phyloP scores from a whole-genome alignment of 2,888 invertebrate species.

The Phortica okadai region DNA sequence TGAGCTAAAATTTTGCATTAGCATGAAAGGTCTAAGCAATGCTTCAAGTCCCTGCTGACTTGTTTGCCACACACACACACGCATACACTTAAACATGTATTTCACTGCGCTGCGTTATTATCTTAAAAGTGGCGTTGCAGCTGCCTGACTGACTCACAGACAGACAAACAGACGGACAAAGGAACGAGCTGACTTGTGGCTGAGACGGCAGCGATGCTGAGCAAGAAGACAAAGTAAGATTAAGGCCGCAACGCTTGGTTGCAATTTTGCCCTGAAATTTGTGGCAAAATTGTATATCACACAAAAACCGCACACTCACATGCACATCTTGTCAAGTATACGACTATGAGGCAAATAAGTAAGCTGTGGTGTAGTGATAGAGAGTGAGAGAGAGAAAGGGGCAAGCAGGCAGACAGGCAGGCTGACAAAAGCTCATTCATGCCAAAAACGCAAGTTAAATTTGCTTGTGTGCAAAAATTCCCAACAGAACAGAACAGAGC shows the following conservation, averaged over 20 bases:
- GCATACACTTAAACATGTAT: not conserved
- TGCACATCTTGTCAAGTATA: slow-evolving; percentile 9
- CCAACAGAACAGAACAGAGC: slow-evolving; percentile 3
- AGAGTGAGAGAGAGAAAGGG: too few relatives aligned
- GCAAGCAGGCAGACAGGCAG: not conserved
- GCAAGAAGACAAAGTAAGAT: slow-evolving; percentile 17
- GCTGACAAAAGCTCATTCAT: slow-evolving; percentile 42
- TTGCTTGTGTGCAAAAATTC: slow-evolving; percentile 40
- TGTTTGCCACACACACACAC: slow-evolving; percentile 17
- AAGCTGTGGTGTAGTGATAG: too few relatives aligned
- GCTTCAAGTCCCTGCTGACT: slow-evolving; percentile 19
- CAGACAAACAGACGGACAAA: not conserved
- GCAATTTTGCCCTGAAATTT: slow-evolving; percentile 33
- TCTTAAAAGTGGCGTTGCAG: slow-evolving; percentile 22
- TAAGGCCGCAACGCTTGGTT: slow-evolving; percentile 32
- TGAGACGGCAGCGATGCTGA: not conserved
- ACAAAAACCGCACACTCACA: not conserved
- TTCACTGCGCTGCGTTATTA: slow-evolving; percentile 11
- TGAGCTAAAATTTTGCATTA: slow-evolving; percentile 26
- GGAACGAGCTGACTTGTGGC: not conserved
- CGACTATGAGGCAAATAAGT: not conserved
- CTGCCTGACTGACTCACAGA: not conserved
- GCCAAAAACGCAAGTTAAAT: slow-evolving; percentile 53
- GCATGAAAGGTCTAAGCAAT: slow-evolving; percentile 18
- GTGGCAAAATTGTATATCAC: slow-evolving; percentile 11